Evolutionary conservation across 92 coral and sea anemone species (phyloP).

Genomic region (Plumapathes pennacea): DNA sequence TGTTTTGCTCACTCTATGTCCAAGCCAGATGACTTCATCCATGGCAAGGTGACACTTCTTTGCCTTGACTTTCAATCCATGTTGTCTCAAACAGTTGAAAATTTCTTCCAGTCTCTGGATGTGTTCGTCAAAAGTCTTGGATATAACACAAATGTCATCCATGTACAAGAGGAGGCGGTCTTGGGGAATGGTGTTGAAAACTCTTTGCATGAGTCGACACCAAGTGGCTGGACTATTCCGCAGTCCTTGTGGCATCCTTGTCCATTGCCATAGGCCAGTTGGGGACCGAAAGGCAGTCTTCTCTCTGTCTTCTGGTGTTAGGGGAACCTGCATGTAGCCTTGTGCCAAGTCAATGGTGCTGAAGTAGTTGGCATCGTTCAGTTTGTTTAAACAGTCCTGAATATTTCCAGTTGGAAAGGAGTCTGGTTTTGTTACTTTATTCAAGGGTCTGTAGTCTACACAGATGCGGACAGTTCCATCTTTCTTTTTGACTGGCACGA

Average conservation of each 20-base stretch:
- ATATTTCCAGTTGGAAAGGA: conserved; percentile 31
- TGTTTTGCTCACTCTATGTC: conserved; percentile 18
- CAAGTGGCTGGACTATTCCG: conserved; percentile 40
- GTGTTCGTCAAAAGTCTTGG: conserved; percentile 24
- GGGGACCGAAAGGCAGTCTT: conserved; percentile 38
- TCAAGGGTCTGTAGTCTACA: conserved; percentile 29
- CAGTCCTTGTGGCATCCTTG: conserved; percentile 44
- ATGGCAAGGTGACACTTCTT: conserved; percentile 19
- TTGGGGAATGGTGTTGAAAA: conserved; percentile 19
- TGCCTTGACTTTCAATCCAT: conserved; percentile 23
- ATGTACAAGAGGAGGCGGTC: conserved; percentile 27
- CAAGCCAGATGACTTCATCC: conserved; percentile 12
- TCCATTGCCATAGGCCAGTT: conserved; percentile 49
- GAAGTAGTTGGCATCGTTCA: conserved; percentile 10
- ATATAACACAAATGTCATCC: conserved; percentile 37
- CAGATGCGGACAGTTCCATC: conserved; percentile 32
- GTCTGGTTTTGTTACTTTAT: conserved; percentile 22
- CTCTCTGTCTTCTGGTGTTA: conserved; percentile 25
- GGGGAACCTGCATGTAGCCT: conserved; percentile 35
- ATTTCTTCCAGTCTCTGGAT: conserved; percentile 17
- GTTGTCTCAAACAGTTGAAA: conserved; percentile 14
- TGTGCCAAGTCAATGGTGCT: conserved; percentile 32
- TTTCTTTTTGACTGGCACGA: conserved; percentile 15
- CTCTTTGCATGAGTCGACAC: conserved; percentile 40
- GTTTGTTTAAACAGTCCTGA: conserved; percentile 29